Base-by-base conservation (phyloP, 2,888 invertebrate genomes). In the Crematogaster levior region DNA sequence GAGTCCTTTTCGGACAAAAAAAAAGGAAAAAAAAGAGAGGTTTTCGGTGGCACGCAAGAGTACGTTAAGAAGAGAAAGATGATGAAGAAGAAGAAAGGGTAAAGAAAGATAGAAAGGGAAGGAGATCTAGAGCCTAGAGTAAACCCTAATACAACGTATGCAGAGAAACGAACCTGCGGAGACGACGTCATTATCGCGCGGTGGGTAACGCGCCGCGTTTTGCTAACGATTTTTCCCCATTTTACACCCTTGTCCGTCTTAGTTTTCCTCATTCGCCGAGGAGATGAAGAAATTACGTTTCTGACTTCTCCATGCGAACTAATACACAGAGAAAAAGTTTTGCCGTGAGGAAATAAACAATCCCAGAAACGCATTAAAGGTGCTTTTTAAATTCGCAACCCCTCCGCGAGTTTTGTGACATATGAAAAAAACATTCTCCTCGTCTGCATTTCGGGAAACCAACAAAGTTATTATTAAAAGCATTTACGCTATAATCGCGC, bases 181-280 rank as follows among this genome's bases (percentile, higher is more conserved):
- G 46, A 88, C 83, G 87, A 89, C 88, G 86, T 89, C 88, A 86
- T 90, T 89, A 90, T 90, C 87, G 87, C 70, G 68, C 66, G 73
- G n/a, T 10, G 56, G 40, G 10, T 48, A 56, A 70, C 51, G 51
- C 56, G 72, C 15, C 30, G 48, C 24, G 48, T 63, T 80, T 77
- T 72, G 80, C 88, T 90, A 89, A 90, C 85, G 88, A 88, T 81
- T 88, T 86, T 84, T 68, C 63, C 40, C 82, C 61, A 60, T 82
- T 85, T 74, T 73, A 65, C 37, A 30, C 73, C 48, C 60, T 48
- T 58, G 27, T 66, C 48, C 48, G 60, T 77, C 58, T 85, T 86
- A 74, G 58, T 84, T 86, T 60, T 24, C 43, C 30, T 10, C 58
- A 18, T 24, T 40, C 15, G 27, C 21, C 74, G 51, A 56, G 58